Evolutionary conservation across 2,113 vertebrate genomes (phyloP).

Genomic region (Euleptes europaea): DNA sequence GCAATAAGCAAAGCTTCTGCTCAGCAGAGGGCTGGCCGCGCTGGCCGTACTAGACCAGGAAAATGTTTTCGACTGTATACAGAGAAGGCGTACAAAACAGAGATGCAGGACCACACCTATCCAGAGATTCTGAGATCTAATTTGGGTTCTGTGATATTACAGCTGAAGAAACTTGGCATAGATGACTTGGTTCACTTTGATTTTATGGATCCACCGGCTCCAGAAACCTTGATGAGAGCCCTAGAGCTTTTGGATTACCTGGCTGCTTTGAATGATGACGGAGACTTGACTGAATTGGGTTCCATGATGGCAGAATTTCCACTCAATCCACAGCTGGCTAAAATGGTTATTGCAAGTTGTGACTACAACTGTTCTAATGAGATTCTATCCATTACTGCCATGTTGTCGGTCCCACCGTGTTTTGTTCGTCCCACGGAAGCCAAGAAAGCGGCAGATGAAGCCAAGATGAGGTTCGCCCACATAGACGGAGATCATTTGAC

Average conservation of each 20-base stretch:
- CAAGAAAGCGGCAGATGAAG: constrained; percentile 97
- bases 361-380: constrained; percentile 99
- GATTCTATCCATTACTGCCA: constrained; percentile 97
- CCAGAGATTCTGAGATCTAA: constrained; percentile 96
- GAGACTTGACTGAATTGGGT: constrained; percentile 95
- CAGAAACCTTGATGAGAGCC: constrained; percentile 97
- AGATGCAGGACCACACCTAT: constrained; percentile 99
- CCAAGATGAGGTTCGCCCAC: constrained; percentile 98
- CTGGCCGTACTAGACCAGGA: constrained; percentile 91
- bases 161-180: constrained; percentile 96
- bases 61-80: constrained; percentile 97
- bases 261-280: constrained; percentile 94
- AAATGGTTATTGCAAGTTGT: constrained; percentile 99
- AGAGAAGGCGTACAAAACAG: constrained; percentile 96
- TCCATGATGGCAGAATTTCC: constrained; percentile 99
- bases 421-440: constrained; percentile 98
- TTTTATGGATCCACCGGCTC: constrained; percentile 99
- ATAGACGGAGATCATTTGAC: constrained; percentile 99
- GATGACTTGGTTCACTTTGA: constrained; percentile 98
- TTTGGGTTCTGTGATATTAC: constrained; percentile 93
- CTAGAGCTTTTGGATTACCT: constrained; percentile 96
- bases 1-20: constrained; percentile 98
- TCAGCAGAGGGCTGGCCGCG: constrained; percentile 97
- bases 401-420: constrained; percentile 99
- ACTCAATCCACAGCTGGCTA: constrained; percentile 94